Conservation (phyloP, 2,113 vertebrate species). For the Nibea albiflora region DNA sequence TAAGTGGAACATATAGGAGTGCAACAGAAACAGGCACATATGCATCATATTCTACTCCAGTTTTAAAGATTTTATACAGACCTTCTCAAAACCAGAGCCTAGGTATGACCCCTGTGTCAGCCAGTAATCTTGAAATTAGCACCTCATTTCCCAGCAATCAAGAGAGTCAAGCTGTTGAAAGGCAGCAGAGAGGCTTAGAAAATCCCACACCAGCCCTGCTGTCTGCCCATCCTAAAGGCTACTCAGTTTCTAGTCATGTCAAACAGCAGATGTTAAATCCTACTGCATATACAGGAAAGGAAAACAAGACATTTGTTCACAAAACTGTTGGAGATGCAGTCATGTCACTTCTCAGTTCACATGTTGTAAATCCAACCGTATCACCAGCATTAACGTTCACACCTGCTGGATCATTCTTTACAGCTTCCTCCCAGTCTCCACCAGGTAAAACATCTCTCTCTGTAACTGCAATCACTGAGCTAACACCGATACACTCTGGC, state of each 20-base stretch:
- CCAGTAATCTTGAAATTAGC: conserved; percentile 49
- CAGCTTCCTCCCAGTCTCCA: conserved; percentile 28
- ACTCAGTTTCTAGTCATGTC: conserved; percentile 64
- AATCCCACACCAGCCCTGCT: conserved; percentile 58
- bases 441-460: conserved; percentile 50
- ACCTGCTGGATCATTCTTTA: conserved; percentile 36
- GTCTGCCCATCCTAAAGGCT: conserved; percentile 48
- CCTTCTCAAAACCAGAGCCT: conserved; percentile 9
- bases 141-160: conserved; percentile 48
- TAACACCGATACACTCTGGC: conserved; percentile 47
- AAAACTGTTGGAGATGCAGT: conserved; percentile 8
- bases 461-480: conserved; percentile 50
- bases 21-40: conserved; percentile 14
- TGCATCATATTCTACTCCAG: conserved; percentile 8
- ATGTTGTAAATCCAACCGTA: conserved; percentile 42
- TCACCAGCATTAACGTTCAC: conserved; percentile 26
- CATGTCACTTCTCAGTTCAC: conserved; percentile 16
- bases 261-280: conserved; percentile 55
- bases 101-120: conserved; percentile 13
- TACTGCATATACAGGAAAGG: conserved; percentile 30
- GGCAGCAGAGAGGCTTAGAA: conserved; percentile 41
- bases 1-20: conserved; percentile 26
- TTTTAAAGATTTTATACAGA: conserved; percentile 29
- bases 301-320: conserved; percentile 35
- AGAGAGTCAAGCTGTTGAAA: conserved; percentile 62